phyloP scores from a whole-genome alignment of 2,888 invertebrate species.

The Monoplex corrugatus region DNA sequence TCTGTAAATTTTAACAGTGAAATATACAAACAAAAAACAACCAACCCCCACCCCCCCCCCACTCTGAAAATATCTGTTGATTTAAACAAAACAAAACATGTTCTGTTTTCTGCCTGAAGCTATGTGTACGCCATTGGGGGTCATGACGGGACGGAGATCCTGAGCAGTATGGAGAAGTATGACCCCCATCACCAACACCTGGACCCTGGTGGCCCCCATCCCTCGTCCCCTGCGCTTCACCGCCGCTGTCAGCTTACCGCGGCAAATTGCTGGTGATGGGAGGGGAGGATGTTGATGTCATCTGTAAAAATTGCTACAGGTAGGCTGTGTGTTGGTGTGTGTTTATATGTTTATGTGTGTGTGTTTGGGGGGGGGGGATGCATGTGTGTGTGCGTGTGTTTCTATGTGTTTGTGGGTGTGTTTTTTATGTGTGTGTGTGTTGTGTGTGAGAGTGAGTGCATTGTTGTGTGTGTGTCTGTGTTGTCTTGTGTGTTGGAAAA shows the following conservation, averaged over 20 bases:
- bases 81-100: too few relatives aligned
- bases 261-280: constrained; percentile 80
- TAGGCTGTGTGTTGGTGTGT: constrained; percentile 47
- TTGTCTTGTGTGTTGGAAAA: too few relatives aligned
- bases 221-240: constrained; percentile 76
- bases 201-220: constrained; percentile 80
- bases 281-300: constrained; percentile 72
- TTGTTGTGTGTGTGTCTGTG: neutral
- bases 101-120: constrained; percentile 56
- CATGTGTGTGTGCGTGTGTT: too few relatives aligned
- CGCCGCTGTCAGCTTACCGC: constrained; percentile 73
- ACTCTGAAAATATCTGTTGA: neutral
- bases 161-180: constrained; percentile 83
- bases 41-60: neutral
- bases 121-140: constrained; percentile 83
- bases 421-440: neutral
- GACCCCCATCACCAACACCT: constrained; percentile 82
- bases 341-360: too few relatives aligned
- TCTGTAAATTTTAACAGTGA: too few relatives aligned
- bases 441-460: neutral
- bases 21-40: too few relatives aligned
- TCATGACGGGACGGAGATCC: constrained; percentile 82
- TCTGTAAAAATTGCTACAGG: constrained; percentile 72
- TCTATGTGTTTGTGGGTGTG: neutral
- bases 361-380: too few relatives aligned